These are phyloP conservation scores for Punctoribates punctum DNA, from an alignment of 2,888 invertebrate genomes.

Conservation along the genomic window DNA sequence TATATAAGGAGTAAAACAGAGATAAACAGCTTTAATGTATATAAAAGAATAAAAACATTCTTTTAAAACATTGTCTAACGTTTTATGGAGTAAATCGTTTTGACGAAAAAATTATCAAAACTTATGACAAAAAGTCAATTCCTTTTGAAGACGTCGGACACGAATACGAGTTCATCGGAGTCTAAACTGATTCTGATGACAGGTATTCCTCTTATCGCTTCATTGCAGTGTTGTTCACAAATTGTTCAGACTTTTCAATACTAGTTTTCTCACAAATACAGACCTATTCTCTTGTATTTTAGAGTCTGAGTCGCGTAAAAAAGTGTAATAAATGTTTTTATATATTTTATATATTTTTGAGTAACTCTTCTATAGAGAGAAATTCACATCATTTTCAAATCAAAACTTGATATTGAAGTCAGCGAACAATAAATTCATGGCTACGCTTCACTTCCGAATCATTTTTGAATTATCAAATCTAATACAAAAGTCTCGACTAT, in stretches of 20 bases:
- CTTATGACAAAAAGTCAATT: background rate
- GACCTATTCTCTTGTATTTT: background rate
- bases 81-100: conserved; percentile 1
- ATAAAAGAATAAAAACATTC: background rate
- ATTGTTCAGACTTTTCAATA: background rate
- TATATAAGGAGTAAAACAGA: too few relatives aligned
- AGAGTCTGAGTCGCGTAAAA: too few relatives aligned
- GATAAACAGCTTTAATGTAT: too few relatives aligned
- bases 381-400: too few relatives aligned
- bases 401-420: too few relatives aligned
- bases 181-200: conserved; percentile 21
- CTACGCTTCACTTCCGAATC: too few relatives aligned
- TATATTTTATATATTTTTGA: too few relatives aligned
- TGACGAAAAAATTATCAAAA: background rate
- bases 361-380: too few relatives aligned
- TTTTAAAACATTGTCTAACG: background rate
- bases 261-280: background rate
- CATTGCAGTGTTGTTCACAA: background rate
- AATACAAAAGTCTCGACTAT: too few relatives aligned
- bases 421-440: too few relatives aligned
- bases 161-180: background rate
- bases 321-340: too few relatives aligned
- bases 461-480: too few relatives aligned
- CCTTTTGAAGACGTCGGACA: conserved; percentile 1
- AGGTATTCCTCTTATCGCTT: conserved; percentile 26